Base-by-base conservation (phyloP, 2,797 vertebrate species). In the Centropyge bicolor region DNA sequence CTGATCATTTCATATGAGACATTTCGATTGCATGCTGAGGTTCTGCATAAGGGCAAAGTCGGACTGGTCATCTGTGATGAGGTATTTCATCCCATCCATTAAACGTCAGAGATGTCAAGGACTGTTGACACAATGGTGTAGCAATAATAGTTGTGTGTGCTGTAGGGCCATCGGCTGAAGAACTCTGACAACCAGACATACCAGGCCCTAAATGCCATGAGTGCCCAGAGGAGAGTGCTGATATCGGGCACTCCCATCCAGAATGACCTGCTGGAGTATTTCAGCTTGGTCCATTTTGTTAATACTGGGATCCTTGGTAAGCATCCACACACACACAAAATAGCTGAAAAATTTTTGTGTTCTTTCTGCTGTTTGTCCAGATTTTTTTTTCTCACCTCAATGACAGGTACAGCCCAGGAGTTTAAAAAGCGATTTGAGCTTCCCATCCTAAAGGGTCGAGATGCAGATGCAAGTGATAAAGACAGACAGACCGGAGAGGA, bases 141-240 rank as follows among this genome's bases (percentile, higher is more conserved):
- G 62, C 9, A 17, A 38, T 54, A 14, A 38, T 7, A 6, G 3
- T 14, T 57, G 8, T 74, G 45, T 8, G 7, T 80, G 13, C 49
- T 76, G 17, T 31, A 99, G 97, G 98, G 98, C 45, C 98, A 99
- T 43, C 96, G 98, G 80, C 92, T 99, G 70, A 99, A 99, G 90
- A 99, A 99, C 91, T 97, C 97, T 0, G 98, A 99, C 87, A 99
- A 99, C 90, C 98, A 98, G 94, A 99, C 98, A 0, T 99, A 99
- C 78, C 98, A 98, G 87, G 97, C 98, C 51, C 94, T 99, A 48
- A 97, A 99, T 78, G 94, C 93, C 56, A 95, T 99, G 92, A 96
- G 96, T 11, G 96, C 97, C 9, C 94, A 96, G 74, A 96, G 97
- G 3, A 95, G 98, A 67, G 97, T 99, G 71, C 96, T 99, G 43